Conservation (phyloP, 2,113 vertebrate species). For the Salvelinus alpinus region DNA sequence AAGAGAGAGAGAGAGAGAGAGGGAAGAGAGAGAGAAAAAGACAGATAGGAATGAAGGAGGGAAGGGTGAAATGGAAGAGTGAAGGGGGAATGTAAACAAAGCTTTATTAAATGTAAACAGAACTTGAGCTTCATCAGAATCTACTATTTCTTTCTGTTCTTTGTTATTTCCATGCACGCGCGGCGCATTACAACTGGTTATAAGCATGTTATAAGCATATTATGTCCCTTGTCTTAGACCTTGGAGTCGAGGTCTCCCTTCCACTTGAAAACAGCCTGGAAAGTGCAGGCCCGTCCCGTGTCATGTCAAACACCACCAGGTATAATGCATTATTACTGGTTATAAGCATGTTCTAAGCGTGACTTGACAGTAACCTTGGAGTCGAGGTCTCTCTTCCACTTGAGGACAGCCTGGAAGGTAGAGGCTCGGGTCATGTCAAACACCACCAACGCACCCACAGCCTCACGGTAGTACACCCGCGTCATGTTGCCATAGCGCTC, state of each 20-base stretch:
- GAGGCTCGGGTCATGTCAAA: conserved; percentile 80
- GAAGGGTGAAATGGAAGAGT: too few relatives aligned
- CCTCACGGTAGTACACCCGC: conserved; percentile 81
- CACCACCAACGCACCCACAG: conserved; percentile 79
- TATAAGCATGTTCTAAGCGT: background rate
- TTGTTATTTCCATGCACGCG: too few relatives aligned
- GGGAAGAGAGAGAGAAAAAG: too few relatives aligned
- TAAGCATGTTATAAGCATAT: background rate
- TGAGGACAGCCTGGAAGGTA: conserved; percentile 79
- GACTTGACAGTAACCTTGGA: conserved; percentile 60
- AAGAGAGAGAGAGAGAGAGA: too few relatives aligned
- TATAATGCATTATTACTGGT: too few relatives aligned
- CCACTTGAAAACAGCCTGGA: conserved; percentile 81
- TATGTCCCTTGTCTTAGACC: conserved; percentile 31
- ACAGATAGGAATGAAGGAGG: too few relatives aligned
- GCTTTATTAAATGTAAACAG: too few relatives aligned
- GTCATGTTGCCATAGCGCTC: conserved; percentile 85
- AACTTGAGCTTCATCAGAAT: too few relatives aligned
- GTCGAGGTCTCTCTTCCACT: conserved; percentile 83
- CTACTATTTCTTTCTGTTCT: too few relatives aligned
- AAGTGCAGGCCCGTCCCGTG: conserved; percentile 72
- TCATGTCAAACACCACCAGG: conserved; percentile 82
- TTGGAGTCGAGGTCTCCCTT: conserved; percentile 82
- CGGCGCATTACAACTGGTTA: too few relatives aligned
- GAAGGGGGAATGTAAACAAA: too few relatives aligned